A percentile compares a stretch with the other conserved stretches of the same genome.
These are phyloP conservation scores for Philonicus albiceps DNA, from an alignment of 2,888 invertebrate species.

Conservation along the genomic window DNA sequence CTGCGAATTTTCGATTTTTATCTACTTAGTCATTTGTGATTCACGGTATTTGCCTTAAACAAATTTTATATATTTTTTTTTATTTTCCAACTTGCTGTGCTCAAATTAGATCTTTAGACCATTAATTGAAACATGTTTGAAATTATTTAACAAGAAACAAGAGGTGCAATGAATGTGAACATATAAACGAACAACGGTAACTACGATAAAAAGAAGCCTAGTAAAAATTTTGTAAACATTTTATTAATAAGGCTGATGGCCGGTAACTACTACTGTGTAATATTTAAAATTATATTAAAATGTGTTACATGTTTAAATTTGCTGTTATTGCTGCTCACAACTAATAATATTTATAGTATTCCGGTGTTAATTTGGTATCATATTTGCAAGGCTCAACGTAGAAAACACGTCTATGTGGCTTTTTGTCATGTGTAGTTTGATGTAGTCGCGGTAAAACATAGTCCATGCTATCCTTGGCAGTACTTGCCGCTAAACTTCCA, in stretches of 20 bases:
- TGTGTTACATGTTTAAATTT: background rate
- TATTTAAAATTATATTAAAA: background rate
- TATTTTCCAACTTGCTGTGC: constrained; percentile 44
- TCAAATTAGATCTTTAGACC: constrained; percentile 4
- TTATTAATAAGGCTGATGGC: constrained; percentile 1
- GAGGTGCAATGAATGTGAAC: background rate
- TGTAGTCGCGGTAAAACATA: constrained; percentile 71
- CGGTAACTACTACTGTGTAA: background rate
- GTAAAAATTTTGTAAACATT: background rate
- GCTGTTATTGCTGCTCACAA: background rate
- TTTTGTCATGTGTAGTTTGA: constrained; percentile 64
- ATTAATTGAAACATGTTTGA: constrained; percentile 61
- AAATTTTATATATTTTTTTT: background rate
- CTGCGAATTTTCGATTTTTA: constrained; percentile 68
- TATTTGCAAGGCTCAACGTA: constrained; percentile 52
- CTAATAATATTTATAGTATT: constrained; percentile 1
- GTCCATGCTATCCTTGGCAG: constrained; percentile 73
- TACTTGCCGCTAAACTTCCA: constrained; percentile 67
- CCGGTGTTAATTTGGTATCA: constrained; percentile 22
- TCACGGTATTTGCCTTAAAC: background rate
- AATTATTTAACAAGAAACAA: constrained; percentile 36
- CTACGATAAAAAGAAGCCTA: background rate
- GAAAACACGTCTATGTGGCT: constrained; percentile 66
- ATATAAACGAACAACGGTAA: background rate
- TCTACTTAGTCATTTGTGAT: constrained; percentile 7